These are phyloP conservation scores for Sphyrna mokarran DNA, from an alignment of 2,113 vertebrate genomes.

Conservation along the genomic window DNA sequence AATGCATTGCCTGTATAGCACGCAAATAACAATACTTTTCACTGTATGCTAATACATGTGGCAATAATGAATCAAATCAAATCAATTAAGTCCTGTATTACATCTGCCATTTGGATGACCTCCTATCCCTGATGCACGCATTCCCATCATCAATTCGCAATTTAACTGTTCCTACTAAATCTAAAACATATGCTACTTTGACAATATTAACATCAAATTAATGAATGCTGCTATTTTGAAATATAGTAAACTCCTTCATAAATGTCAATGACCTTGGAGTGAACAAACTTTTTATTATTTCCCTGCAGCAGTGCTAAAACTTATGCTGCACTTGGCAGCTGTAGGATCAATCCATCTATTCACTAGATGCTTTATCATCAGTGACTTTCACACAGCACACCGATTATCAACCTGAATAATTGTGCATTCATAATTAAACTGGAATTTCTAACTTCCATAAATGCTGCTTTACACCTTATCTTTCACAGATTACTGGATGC, in stretches of 20 bases:
- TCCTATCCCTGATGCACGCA: not conserved
- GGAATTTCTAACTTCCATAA: not conserved
- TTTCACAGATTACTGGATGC: not conserved
- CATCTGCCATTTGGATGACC: not conserved
- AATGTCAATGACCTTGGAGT: not conserved
- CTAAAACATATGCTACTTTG: not conserved
- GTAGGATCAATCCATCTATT: not conserved
- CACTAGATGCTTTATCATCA: not conserved
- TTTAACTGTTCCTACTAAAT: not conserved
- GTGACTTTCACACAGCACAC: not conserved
- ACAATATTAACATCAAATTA: not conserved
- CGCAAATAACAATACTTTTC: no score
- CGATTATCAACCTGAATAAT: not conserved
- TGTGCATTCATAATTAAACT: not conserved
- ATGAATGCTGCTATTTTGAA: not conserved
- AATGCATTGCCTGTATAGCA: no score
- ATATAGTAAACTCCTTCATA: not conserved
- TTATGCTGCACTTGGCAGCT: not conserved
- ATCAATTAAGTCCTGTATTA: not conserved
- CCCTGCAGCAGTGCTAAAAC: not conserved
- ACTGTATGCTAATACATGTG: no score
- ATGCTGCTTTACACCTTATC: not conserved
- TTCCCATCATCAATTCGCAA: not conserved
- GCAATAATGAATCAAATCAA: no score
- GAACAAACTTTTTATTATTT: not conserved